A percentile compares a stretch with the other conserved stretches of the same genome.
phyloP scores from a whole-genome alignment of 2,797 vertebrate genomes.

The Trichosurus vulpecula region DNA sequence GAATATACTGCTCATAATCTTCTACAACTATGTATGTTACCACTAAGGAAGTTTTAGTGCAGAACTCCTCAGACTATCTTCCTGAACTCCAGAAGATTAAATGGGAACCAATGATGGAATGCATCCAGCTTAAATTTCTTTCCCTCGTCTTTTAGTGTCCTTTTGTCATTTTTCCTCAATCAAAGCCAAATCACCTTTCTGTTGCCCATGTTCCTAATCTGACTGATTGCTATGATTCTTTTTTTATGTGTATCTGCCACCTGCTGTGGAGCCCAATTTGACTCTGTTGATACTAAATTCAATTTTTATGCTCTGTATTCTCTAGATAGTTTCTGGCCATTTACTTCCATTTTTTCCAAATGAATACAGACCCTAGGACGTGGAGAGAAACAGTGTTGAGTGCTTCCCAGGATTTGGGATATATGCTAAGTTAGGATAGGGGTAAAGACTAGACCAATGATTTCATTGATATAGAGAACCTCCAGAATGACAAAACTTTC shows the following conservation, averaged over 20 bases:
- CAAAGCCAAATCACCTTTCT: not conserved
- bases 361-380: not conserved
- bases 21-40: not conserved
- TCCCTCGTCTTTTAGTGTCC: not conserved
- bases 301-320: not conserved
- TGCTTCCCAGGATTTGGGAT: not conserved
- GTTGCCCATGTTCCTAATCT: not conserved
- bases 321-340: not conserved
- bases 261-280: not conserved
- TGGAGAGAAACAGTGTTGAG: not conserved
- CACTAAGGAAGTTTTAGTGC: not conserved
- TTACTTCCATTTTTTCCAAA: not conserved
- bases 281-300: not conserved
- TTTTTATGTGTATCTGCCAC: not conserved
- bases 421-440: not conserved
- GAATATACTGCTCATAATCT: not conserved
- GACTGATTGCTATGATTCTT: not conserved
- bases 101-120: not conserved
- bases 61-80: not conserved
- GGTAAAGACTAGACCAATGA: not conserved
- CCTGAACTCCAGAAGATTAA: not conserved
- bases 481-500: not conserved
- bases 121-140: not conserved
- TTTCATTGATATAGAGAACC: not conserved
- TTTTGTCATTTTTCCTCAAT: not conserved